Conservation (phyloP, 2,888 invertebrate species). For the Kryphioiulus occultus region DNA sequence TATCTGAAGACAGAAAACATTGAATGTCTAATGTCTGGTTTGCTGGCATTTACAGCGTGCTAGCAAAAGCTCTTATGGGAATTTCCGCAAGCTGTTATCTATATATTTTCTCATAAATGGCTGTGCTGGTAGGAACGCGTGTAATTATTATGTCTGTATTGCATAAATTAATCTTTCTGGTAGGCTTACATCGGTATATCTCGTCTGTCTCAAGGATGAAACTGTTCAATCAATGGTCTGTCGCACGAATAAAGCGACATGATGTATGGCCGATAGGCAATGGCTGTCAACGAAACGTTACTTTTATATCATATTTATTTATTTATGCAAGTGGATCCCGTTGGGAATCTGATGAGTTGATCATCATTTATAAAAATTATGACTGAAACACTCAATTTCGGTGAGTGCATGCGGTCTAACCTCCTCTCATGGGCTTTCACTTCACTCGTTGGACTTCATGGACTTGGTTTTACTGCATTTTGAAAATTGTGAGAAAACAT, state of each 20-base stretch:
- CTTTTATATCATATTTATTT: constrained; percentile 28
- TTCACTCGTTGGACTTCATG: too few relatives aligned
- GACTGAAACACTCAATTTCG: neutral
- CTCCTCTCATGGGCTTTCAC: neutral
- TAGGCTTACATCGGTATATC: neutral
- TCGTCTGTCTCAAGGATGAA: neutral
- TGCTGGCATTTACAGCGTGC: neutral
- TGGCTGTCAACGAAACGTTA: neutral
- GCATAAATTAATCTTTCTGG: neutral
- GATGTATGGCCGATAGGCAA: neutral
- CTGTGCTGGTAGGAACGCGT: neutral
- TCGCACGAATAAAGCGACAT: neutral
- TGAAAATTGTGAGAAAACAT: too few relatives aligned
- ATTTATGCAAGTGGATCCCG: constrained; percentile 9
- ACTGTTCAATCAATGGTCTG: constrained; percentile 24
- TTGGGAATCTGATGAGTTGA: constrained; percentile 36
- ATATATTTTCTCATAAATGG: neutral
- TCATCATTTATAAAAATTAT: constrained; percentile 38
- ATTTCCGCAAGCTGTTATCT: constrained; percentile 17
- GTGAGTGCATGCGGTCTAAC: neutral
- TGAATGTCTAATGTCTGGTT: neutral
- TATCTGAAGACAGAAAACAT: neutral
- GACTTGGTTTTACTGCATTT: too few relatives aligned
- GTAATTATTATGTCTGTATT: constrained; percentile 32
- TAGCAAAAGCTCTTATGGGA: neutral